Base-by-base conservation (phyloP, 2,888 invertebrate species). In the Baccha elongata region DNA sequence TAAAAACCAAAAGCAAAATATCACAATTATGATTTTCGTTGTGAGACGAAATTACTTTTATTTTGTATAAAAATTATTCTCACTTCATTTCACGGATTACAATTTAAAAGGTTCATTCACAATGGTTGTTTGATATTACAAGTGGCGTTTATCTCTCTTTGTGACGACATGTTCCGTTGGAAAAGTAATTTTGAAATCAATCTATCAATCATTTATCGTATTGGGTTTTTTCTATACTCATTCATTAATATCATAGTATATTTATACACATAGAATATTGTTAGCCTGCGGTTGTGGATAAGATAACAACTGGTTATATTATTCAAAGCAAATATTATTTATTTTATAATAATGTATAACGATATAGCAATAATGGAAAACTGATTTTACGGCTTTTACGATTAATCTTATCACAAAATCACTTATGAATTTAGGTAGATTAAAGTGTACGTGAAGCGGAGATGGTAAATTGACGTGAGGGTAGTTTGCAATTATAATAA, bases 191-290 rank as follows among this genome's bases (percentile, higher is more conserved):
- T 76, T 11, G 15, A 46, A 75, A 71, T 62, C 67, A 62, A 67
- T 71, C 81, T 76, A 67, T 76, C 76, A 81, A 71, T 81, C 71
- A 76, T 62, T 65, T 71, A 81, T 52, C 35, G 62, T 50, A 32
- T 21, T 21, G 37, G 10, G 5, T 26, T 60, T 74, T 50, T 32
- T 55, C 40, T 32, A 10, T 44, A 32, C 19, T 50, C 17, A 6
- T 6, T 52, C n/a, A 55, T 62, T 52, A 21, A 26, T 17, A 26
- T 52, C 29, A 26, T 17, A 26, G 53, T 13, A 44, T 15, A 29
- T 11, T 11, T 13, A 35, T 2, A 13, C 37, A 19, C 11, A 35
- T 7, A 21, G 10, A 19, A 37, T 8, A 37, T 21, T 13, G 21
- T 15, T 19, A 10, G 29, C 13, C 7, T 21, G 29, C 26, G 50